Conservation (phyloP, 1,140 invertebrate genomes). For the Drosophila ohnishii region DNA sequence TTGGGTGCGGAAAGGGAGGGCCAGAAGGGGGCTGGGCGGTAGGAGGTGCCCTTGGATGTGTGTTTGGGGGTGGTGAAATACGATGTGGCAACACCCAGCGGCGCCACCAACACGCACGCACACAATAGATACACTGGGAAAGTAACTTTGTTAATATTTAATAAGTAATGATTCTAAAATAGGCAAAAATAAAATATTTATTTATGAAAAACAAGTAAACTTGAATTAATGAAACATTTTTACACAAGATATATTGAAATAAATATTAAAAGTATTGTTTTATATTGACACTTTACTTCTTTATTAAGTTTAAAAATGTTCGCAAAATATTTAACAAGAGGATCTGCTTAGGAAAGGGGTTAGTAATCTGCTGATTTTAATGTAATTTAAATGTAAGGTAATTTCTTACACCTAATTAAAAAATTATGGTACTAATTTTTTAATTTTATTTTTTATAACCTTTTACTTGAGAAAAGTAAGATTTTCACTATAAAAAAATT, state of each 20-base stretch:
- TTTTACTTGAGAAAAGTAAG: no score
- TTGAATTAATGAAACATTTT: neutral
- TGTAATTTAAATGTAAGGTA: no score
- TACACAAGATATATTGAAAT: neutral
- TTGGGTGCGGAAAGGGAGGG: slow-evolving; percentile 34
- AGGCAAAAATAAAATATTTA: no score
- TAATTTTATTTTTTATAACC: no score
- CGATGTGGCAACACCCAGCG: slow-evolving; percentile 80
- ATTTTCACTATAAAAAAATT: no score
- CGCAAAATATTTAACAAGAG: no score
- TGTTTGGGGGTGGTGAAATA: slow-evolving; percentile 70
- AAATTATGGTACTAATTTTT: no score
- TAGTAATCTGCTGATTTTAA: no score
- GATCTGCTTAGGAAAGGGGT: no score
- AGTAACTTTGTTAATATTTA: no score
- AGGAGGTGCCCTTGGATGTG: slow-evolving; percentile 37
- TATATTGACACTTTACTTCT: neutral
- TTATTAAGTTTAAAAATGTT: no score
- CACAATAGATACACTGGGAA: slow-evolving; percentile 25
- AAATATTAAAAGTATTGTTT: neutral
- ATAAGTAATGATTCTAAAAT: neutral
- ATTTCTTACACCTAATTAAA: no score
- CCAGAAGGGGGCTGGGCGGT: neutral
- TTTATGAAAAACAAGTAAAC: neutral
- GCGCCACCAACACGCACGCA: slow-evolving; percentile 63